A percentile compares a stretch with the other conserved stretches of the same genome.
phyloP scores from a whole-genome alignment of 2,888 invertebrate genomes.

The Tortrix viridana region DNA sequence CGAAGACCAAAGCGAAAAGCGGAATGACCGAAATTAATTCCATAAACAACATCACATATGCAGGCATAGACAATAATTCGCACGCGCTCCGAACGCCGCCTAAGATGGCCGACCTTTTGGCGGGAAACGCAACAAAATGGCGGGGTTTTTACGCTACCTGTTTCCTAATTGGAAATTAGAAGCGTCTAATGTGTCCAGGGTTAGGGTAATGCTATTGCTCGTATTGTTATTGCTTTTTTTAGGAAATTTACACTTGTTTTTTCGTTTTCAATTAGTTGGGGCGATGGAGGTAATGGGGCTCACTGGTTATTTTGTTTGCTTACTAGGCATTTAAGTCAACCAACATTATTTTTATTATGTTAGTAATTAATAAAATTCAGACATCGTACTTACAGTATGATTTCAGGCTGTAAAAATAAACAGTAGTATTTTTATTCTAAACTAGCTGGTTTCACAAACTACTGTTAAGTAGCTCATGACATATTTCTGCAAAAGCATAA shows the following conservation, averaged over 20 bases:
- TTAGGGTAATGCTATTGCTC: conserved; percentile 63
- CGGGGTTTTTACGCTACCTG: conserved; percentile 82
- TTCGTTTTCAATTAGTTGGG: conserved; percentile 50
- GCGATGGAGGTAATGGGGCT: background rate
- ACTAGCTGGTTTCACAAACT: background rate
- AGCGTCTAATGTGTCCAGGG: conserved; percentile 75
- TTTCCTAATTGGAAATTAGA: conserved; percentile 82
- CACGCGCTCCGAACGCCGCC: conserved; percentile 74
- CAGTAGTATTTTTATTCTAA: too few relatives aligned
- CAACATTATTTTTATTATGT: too few relatives aligned
- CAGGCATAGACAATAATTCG: conserved; percentile 79
- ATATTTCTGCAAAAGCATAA: conserved; percentile 52
- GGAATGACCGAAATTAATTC: conserved; percentile 77
- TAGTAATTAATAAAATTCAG: too few relatives aligned
- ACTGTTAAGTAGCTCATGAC: conserved; percentile 41
- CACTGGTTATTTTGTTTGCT: background rate
- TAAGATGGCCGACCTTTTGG: conserved; percentile 64
- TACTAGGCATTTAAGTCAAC: background rate
- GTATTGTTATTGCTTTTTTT: conserved; percentile 70
- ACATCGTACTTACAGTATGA: too few relatives aligned
- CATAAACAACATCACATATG: conserved; percentile 82
- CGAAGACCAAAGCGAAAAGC: conserved; percentile 59
- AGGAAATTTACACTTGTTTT: conserved; percentile 72
- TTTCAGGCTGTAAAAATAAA: too few relatives aligned
- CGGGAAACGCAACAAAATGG: conserved; percentile 75